phyloP scores from a whole-genome alignment of 2,113 vertebrate species.

The Variabilichromis moorii region DNA sequence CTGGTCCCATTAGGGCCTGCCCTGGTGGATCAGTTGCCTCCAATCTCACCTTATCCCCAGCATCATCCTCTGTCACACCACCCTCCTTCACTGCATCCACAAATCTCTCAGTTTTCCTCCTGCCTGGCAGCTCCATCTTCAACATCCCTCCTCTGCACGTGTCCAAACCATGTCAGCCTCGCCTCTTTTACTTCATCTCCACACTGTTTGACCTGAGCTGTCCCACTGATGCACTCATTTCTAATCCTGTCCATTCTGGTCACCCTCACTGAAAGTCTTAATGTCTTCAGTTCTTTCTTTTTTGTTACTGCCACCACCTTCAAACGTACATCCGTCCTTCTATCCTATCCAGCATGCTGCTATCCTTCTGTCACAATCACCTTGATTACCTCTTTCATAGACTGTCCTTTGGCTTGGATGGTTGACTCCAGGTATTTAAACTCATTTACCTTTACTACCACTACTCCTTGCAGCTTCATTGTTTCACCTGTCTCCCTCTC shows the following conservation, averaged over 20 bases:
- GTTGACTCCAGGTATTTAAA: background rate
- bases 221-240: background rate
- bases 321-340: background rate
- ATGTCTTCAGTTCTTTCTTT: background rate
- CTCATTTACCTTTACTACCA: background rate
- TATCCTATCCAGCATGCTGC: background rate
- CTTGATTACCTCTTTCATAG: background rate
- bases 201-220: background rate
- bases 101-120: background rate
- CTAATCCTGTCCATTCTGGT: background rate
- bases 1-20: background rate
- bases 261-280: background rate
- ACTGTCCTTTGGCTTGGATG: background rate
- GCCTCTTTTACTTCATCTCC: background rate
- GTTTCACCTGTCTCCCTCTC: background rate
- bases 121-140: background rate
- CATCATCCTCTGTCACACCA: background rate
- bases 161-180: background rate
- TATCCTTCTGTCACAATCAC: background rate
- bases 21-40: background rate
- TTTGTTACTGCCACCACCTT: background rate
- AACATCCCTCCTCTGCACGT: background rate
- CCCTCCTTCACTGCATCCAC: background rate
- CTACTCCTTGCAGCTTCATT: background rate
- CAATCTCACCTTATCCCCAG: background rate